phyloP scores from a whole-genome alignment of 2,113 vertebrate species.

The Argyrosomus japonicus region DNA sequence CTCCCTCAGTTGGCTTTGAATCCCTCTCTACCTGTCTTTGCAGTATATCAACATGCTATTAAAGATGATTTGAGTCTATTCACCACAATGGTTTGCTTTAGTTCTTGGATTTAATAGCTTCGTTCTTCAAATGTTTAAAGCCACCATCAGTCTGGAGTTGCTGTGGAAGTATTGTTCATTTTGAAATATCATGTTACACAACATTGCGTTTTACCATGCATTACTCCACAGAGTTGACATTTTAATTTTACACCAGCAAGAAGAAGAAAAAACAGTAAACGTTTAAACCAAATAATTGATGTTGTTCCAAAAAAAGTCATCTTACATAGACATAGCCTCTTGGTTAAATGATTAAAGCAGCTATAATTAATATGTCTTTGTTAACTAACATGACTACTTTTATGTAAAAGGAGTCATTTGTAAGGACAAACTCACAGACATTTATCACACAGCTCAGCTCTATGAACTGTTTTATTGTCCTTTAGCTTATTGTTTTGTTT shows the following conservation, averaged over 20 bases:
- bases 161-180: neutral
- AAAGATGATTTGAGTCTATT: slow-evolving; percentile 82
- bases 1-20: slow-evolving; percentile 71
- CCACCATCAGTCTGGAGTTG: neutral
- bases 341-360: too few species aligned
- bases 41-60: slow-evolving; percentile 83
- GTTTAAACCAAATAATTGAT: neutral
- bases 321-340: neutral
- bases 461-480: neutral
- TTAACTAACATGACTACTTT: neutral
- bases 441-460: neutral
- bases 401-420: neutral
- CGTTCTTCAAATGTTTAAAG: neutral
- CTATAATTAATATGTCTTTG: neutral
- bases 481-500: neutral
- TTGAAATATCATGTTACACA: neutral
- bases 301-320: neutral
- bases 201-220: neutral
- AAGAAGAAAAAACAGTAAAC: neutral
- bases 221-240: neutral
- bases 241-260: neutral
- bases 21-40: slow-evolving; percentile 76
- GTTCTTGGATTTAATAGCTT: slow-evolving; percentile 37
- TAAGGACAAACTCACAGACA: neutral
- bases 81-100: slow-evolving; percentile 42